Evolutionary conservation across 2,113 vertebrate genomes (phyloP).

Genomic region (Cynoglossus semilaevis): DNA sequence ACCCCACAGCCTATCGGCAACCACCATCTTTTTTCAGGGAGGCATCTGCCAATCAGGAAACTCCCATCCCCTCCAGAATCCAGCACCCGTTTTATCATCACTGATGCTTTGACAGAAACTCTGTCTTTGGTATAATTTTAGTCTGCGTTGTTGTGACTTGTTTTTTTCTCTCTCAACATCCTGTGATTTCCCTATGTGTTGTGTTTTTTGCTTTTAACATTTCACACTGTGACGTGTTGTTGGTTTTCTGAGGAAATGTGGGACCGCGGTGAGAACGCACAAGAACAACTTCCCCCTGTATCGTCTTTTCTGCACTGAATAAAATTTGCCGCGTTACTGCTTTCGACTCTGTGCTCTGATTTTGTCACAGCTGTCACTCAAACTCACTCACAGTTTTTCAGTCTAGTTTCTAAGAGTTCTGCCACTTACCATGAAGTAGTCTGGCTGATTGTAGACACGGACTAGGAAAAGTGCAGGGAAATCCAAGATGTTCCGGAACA

Average conservation of each 20-base stretch:
- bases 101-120: constrained; percentile 37
- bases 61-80: constrained; percentile 41
- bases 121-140: neutral
- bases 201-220: constrained; percentile 38
- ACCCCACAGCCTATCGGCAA: constrained; percentile 32
- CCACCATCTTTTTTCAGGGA: constrained; percentile 71
- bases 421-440: too few species aligned
- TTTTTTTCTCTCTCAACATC: neutral
- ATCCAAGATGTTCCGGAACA: too few species aligned
- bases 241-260: constrained; percentile 47
- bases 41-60: constrained; percentile 70
- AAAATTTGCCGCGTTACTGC: constrained; percentile 73
- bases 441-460: too few species aligned
- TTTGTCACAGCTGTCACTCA: constrained; percentile 2
- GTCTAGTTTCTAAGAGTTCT: neutral
- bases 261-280: constrained; percentile 53
- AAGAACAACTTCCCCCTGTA: constrained; percentile 59
- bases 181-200: constrained; percentile 38
- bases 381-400: neutral
- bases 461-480: too few species aligned
- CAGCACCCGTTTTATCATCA: constrained; percentile 31
- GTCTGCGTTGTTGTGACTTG: constrained; percentile 11
- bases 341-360: constrained; percentile 45
- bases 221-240: constrained; percentile 48
- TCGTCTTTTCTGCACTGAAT: constrained; percentile 74